Evolutionary conservation across 92 coral and sea anemone species (phyloP).

Genomic region (Bergia sp.): DNA sequence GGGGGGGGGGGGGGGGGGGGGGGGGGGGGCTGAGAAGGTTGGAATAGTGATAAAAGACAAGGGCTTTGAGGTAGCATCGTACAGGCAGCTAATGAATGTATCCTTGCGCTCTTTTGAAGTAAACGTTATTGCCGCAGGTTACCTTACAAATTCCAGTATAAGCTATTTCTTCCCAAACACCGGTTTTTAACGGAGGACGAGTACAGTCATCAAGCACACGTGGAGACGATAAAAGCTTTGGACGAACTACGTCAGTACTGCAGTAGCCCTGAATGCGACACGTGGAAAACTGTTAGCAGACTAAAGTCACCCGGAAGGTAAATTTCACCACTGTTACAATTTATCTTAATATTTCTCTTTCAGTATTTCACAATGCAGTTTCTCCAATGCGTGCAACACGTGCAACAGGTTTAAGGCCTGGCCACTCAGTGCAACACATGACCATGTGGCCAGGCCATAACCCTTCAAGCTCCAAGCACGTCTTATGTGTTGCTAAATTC

Average conservation of each 20-base stretch:
- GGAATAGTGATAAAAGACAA: neutral
- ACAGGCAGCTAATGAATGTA: neutral
- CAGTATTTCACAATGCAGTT: too few species aligned
- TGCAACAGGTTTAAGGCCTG: too few species aligned
- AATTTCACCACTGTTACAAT: too few species aligned
- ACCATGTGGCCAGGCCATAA: too few species aligned
- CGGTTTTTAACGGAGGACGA: conserved; percentile 76
- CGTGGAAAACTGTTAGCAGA: conserved; percentile 89
- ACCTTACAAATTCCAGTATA: conserved; percentile 76
- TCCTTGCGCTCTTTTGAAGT: neutral
- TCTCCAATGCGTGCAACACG: too few species aligned
- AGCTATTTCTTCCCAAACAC: conserved; percentile 73
- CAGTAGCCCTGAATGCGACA: conserved; percentile 92
- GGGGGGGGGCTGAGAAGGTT: neutral
- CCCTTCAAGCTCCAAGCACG: too few species aligned
- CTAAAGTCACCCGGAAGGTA: conserved; percentile 83
- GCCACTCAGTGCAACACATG: too few species aligned
- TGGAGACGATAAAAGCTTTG: conserved; percentile 82
- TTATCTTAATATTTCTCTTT: too few species aligned
- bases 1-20: too few species aligned
- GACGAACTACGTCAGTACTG: conserved; percentile 87
- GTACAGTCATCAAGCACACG: conserved; percentile 64
- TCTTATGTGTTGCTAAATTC: too few species aligned
- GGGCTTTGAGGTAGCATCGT: neutral
- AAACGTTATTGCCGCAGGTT: conserved; percentile 57